Percentiles rank a stretch among this genome's conserved stretches.
These are phyloP conservation scores for Bimastos eiseni DNA, from an alignment of 2,888 invertebrate species.

Conservation along the genomic window DNA sequence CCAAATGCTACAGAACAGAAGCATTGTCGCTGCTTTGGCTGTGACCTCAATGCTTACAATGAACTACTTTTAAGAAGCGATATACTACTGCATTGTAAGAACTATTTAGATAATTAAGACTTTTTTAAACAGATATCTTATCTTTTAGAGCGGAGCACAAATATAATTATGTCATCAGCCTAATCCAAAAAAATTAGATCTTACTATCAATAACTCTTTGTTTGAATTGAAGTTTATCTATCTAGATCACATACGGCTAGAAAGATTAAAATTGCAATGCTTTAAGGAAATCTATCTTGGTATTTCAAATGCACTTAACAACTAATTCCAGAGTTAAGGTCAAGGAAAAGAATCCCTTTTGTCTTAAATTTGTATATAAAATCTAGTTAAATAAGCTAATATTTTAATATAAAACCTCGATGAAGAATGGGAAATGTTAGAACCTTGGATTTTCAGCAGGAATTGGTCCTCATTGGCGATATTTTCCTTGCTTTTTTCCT, in stretches of 20 bases:
- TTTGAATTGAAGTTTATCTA: background rate
- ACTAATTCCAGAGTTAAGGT: background rate
- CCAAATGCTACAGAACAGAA: slow-evolving; percentile 26
- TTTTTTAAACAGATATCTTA: too few relatives aligned
- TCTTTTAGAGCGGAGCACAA: too few relatives aligned
- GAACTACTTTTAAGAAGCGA: background rate
- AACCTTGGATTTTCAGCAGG: background rate
- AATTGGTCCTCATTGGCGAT: background rate
- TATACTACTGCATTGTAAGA: background rate
- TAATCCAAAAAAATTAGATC: background rate
- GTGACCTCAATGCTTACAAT: background rate
- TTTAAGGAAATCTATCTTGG: background rate
- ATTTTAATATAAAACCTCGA: background rate
- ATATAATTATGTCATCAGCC: too few relatives aligned
- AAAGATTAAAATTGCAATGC: background rate
- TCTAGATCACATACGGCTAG: background rate
- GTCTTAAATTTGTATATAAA: too few relatives aligned
- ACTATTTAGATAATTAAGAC: too few relatives aligned
- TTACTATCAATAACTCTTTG: background rate
- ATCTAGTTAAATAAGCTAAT: background rate
- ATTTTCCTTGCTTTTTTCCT: background rate
- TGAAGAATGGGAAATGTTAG: background rate
- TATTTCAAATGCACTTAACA: background rate
- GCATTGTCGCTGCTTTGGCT: background rate
- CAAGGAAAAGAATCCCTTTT: too few relatives aligned